Evolutionary conservation across 2,113 vertebrate species (phyloP), one percentile per base, ranked within the genome.

Genomic region (Rhombomys opimus): DNA sequence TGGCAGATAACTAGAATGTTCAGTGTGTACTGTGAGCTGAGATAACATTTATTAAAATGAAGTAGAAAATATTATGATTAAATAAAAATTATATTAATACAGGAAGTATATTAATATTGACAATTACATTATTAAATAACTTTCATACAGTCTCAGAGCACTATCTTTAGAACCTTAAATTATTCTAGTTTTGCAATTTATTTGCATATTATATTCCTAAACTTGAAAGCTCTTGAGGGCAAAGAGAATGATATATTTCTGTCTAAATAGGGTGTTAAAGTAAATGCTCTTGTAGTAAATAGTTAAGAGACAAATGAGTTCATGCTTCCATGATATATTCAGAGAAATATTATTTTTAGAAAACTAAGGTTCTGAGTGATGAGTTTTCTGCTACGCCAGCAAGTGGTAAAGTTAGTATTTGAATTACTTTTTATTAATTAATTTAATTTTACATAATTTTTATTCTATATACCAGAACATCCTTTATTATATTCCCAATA

Each of bases 301-400:
- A 76, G 72, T 91, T 88, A 77, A 90, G 5, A 90, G 72, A 73
- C 11, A 91, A 75, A 90, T 82, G 59, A 89, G 20, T 86, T 91
- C 11, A 8, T 63, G 7, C 38, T 76, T 95, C 20, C n/a, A 57
- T 59, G 35, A 93, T 27, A 68, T 90, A 96, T 35, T 87, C 41
- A 63, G 23, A 27, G 61, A 97, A 97, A 84, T 95, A 96, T 85
- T 93, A 95, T 87, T 93, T 94, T 95, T 94, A 92, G 81, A 94
- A 95, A 91, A 82, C 22, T 38, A 14, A 54, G 30, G 12, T 17
- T 94, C 70, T 87, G 46, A 81, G 61, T 41, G 41, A 91, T 94
- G 54, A 59, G 1, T 54, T 89, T 96, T 89, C 78, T 94, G 91
- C 68, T 73, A 93, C 94, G 25, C 32, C 86, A 94, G 41, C 75